Evolutionary conservation across 1,140 invertebrate genomes (phyloP), one percentile per base, ranked within the genome.

Genomic region (Procambarus virginalis): DNA sequence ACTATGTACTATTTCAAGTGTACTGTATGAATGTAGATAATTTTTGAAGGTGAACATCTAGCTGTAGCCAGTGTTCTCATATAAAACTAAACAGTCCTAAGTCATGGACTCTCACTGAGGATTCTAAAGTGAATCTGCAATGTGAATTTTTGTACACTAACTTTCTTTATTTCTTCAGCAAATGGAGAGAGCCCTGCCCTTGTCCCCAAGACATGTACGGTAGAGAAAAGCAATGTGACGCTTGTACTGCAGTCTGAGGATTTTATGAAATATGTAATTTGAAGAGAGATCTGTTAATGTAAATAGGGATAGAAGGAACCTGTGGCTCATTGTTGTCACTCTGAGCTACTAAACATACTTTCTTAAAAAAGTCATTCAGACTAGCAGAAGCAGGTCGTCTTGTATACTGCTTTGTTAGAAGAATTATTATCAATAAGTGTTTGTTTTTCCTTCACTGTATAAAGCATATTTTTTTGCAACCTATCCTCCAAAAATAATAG

Each of bases 121-220:
- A 34, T 34, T 34, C 34, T 34, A 34, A 34, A 34, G 34, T 34
- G 34, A 34, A 34, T 34, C 34, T 34, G 34, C 34, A 34, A 34
- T 34, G 34, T 34, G 34, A 34, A 34, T 1, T 34, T 34, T 34
- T 34, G 34, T 55, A 55, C 8, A 55, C 51, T 55, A 55, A 55
- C 5, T 49, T 49, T 73, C 34, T 68, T n/a, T 68, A 10, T 48
- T 68, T 48, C 49, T 58, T 55, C 84, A 85, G 84, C 84, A 85
- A 76, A 70, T 85, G 22, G 84, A 85, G n/a, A 73, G 83, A 75
- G 73, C 55, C 14, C 17, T 85, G 73, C 34, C 84, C 10, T 48
- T 73, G 17, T 85, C 84, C 10, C 84, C 84, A 76, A 85, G 84
- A 85, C 84, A 76, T 4, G 8, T 85, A 58, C 84, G 84, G 75